These are phyloP conservation scores for Temnothorax ravouxi DNA, from an alignment of 2,888 invertebrate species.

Conservation along the genomic window DNA sequence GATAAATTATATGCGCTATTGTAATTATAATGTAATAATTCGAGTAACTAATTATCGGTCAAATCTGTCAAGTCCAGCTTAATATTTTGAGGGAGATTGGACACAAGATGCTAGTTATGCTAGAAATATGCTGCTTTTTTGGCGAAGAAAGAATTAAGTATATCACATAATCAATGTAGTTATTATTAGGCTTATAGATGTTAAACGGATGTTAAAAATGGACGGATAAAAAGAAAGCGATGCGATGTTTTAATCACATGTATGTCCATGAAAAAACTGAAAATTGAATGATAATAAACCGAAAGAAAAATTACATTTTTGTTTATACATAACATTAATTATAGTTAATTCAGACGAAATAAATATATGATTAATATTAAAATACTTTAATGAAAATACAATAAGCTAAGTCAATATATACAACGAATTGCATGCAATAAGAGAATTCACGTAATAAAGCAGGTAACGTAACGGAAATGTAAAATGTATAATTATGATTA, in stretches of 20 bases:
- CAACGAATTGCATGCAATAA: background rate
- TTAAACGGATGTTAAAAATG: conserved; percentile 18
- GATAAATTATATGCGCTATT: background rate
- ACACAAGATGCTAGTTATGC: background rate
- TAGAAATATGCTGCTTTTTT: conserved; percentile 21
- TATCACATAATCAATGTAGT: conserved; percentile 36
- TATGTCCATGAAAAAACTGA: background rate
- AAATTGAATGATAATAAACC: conserved; percentile 10
- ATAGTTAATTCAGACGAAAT: background rate
- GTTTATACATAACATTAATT: background rate
- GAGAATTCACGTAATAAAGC: background rate
- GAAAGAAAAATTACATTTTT: background rate
- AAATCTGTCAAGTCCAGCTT: background rate
- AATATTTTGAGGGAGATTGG: background rate
- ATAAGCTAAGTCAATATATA: background rate
- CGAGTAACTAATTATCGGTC: background rate
- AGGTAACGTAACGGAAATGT: background rate
- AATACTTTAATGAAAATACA: background rate
- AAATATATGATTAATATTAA: background rate
- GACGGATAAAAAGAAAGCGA: conserved; percentile 12
- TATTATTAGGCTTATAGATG: conserved; percentile 31
- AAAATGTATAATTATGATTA: background rate
- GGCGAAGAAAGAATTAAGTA: conserved; percentile 31
- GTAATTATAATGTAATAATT: background rate
- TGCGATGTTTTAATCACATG: background rate